These are phyloP conservation scores for Hemibagrus guttatus DNA, from an alignment of 2,797 vertebrate genomes.

Conservation along the genomic window DNA sequence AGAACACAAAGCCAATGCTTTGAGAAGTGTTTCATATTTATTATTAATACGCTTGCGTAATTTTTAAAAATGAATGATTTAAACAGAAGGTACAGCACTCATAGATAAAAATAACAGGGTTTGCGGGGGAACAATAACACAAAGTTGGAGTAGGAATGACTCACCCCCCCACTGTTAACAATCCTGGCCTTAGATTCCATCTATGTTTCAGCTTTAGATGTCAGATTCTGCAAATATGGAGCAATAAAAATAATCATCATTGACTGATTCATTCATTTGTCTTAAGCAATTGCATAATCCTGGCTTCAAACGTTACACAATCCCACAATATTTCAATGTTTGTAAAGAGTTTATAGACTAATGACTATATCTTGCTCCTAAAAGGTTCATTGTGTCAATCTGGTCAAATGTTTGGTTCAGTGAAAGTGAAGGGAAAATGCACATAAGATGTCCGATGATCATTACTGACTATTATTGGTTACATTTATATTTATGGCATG, in stretches of 20 bases:
- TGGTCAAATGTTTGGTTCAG: background rate
- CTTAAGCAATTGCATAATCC: background rate
- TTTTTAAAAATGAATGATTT: background rate
- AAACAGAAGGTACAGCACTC: background rate
- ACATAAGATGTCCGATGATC: background rate
- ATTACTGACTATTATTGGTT: background rate
- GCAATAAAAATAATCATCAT: background rate
- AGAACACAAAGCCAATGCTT: background rate
- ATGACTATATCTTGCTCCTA: background rate
- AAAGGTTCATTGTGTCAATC: background rate
- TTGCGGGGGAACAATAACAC: background rate
- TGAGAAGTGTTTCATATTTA: background rate
- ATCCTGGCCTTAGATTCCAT: background rate
- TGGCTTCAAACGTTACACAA: background rate
- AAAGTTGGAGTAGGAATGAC: background rate
- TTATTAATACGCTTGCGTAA: background rate
- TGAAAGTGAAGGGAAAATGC: background rate
- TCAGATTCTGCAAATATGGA: background rate
- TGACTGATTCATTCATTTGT: background rate
- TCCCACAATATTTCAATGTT: no score
- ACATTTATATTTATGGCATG: no score
- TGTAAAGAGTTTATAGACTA: background rate
- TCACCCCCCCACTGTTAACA: background rate
- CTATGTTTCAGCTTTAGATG: background rate
- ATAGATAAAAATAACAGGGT: background rate